phyloP scores from a whole-genome alignment of 1,140 invertebrate genomes.

The Phymastichus coffea region DNA sequence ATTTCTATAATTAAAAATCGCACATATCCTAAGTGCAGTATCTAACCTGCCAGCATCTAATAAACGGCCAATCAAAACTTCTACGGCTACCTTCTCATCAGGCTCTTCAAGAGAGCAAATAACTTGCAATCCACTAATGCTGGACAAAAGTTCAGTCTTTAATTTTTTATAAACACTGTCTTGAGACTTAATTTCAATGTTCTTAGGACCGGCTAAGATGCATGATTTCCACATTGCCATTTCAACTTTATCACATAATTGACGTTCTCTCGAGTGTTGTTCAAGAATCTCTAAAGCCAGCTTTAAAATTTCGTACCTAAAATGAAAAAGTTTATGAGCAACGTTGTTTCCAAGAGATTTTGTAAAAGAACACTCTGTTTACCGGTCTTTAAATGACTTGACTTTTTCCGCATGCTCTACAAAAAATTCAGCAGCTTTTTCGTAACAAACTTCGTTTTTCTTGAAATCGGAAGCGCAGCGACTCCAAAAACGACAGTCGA shows the following conservation, averaged over 20 bases:
- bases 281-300: conserved; percentile 44
- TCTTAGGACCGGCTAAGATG: conserved; percentile 45
- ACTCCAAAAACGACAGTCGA: conserved; percentile 57
- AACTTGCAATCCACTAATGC: conserved; percentile 37
- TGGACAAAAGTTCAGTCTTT: conserved; percentile 47
- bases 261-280: conserved; percentile 38
- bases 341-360: background rate
- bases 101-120: conserved; percentile 36
- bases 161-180: conserved; percentile 40
- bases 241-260: conserved; percentile 43
- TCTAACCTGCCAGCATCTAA: conserved; percentile 43
- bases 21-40: conserved; percentile 43
- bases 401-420: conserved; percentile 56
- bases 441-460: conserved; percentile 56
- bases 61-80: conserved; percentile 44
- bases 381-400: conserved; percentile 43
- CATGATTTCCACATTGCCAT: conserved; percentile 53
- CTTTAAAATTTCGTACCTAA: conserved; percentile 46
- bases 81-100: conserved; percentile 36
- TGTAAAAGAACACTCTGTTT: conserved; percentile 12
- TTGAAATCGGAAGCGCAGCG: conserved; percentile 61
- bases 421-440: conserved; percentile 60
- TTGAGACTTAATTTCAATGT: conserved; percentile 36
- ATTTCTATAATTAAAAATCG: conserved; percentile 48
- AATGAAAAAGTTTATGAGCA: too few relatives aligned